phyloP scores from a whole-genome alignment of 2,797 vertebrate species.

The Eupleurogrammus muticus region DNA sequence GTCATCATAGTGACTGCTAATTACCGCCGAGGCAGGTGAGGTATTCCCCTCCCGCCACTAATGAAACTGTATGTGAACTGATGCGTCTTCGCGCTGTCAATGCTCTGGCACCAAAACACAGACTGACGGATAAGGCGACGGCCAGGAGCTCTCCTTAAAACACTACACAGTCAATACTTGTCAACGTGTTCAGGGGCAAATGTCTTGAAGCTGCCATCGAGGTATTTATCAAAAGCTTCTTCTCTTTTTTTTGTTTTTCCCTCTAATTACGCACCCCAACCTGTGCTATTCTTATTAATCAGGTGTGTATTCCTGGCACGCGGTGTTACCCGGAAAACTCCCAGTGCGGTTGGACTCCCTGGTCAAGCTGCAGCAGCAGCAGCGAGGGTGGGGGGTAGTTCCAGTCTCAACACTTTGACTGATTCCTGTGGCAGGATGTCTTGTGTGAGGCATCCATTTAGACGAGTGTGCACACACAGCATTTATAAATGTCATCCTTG shows the following conservation, averaged over 20 bases:
- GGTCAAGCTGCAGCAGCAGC: conserved; percentile 27
- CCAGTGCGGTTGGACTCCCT: background rate
- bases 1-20: conserved; percentile 79
- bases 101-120: conserved; percentile 61
- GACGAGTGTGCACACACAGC: conserved; percentile 81
- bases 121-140: conserved; percentile 50
- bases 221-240: conserved; percentile 44
- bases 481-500: conserved; percentile 84
- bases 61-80: conserved; percentile 62
- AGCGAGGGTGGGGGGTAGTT: conserved; percentile 1
- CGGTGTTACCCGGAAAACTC: background rate
- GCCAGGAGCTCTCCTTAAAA: conserved; percentile 63
- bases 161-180: conserved; percentile 62
- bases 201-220: conserved; percentile 38
- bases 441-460: conserved; percentile 77
- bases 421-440: conserved; percentile 73
- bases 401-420: conserved; percentile 67
- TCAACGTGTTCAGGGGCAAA: conserved; percentile 49
- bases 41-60: conserved; percentile 48
- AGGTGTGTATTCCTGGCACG: conserved; percentile 1
- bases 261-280: conserved; percentile 42
- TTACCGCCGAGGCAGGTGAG: conserved; percentile 69
- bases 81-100: conserved; percentile 64
- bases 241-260: conserved; percentile 44
- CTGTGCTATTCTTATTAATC: conserved; percentile 42